Conservation (phyloP, 2,888 invertebrate species). For the Apotomis betuletana region DNA sequence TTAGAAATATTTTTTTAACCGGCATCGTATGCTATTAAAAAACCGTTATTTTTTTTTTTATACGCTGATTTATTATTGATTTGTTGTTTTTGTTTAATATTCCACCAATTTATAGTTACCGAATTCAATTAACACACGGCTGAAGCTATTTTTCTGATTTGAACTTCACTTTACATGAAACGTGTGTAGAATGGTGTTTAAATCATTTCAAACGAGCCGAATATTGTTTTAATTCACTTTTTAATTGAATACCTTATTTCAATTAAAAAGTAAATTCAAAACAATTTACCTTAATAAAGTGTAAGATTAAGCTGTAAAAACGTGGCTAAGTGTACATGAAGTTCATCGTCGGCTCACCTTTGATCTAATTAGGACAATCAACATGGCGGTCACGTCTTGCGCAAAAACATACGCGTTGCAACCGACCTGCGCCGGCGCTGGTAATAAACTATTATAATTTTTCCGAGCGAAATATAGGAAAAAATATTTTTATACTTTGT, state of each 20-base stretch:
- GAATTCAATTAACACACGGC: too few species aligned
- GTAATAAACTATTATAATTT: constrained; percentile 23
- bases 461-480: neutral
- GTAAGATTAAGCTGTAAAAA: constrained; percentile 5
- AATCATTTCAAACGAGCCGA: too few species aligned
- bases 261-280: neutral
- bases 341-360: constrained; percentile 64
- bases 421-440: constrained; percentile 28
- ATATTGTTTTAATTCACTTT: too few species aligned
- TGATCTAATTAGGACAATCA: constrained; percentile 75
- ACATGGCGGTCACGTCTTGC: constrained; percentile 67
- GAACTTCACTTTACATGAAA: too few species aligned
- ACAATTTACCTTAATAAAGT: neutral
- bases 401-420: constrained; percentile 62
- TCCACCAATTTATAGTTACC: too few species aligned
- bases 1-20: too few species aligned
- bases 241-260: neutral
- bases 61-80: too few species aligned
- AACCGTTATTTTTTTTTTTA: too few species aligned
- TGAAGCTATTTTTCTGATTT: too few species aligned
- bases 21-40: too few species aligned
- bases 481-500: neutral
- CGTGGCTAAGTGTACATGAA: constrained; percentile 33
- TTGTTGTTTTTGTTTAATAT: too few species aligned
- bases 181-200: too few species aligned